A percentile compares a stretch with the other conserved stretches of the same genome.
Evolutionary conservation across 2,888 invertebrate genomes (phyloP).

Genomic region (Catocala nupta): DNA sequence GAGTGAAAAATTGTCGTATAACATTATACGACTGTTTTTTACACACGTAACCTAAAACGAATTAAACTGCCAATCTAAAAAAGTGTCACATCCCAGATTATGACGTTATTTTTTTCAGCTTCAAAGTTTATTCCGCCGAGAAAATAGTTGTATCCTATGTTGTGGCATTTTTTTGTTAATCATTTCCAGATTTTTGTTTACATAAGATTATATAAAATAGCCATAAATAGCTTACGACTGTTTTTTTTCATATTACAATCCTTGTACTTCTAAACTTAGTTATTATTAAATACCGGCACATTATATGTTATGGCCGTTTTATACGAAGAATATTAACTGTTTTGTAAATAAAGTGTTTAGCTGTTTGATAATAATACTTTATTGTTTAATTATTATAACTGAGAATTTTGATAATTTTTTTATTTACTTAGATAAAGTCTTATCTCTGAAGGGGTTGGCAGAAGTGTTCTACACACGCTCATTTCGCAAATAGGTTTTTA

Average conservation of each 20-base stretch:
- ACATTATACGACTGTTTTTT: constrained; percentile 8
- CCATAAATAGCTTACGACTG: neutral
- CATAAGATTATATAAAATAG: neutral
- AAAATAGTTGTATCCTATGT: neutral
- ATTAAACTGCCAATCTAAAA: neutral
- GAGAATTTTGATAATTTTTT: too few species aligned
- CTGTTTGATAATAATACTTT: too few species aligned
- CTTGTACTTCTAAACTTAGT: neutral
- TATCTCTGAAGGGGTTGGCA: too few species aligned
- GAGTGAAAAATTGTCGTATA: constrained; percentile 5
- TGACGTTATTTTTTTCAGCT: neutral
- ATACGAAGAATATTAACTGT: too few species aligned
- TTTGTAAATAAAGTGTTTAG: too few species aligned
- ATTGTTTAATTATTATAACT: too few species aligned
- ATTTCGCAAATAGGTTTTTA: too few species aligned
- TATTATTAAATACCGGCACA: neutral
- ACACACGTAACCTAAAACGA: neutral
- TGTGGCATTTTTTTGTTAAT: constrained; percentile 3
- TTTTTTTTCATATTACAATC: neutral
- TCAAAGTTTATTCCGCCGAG: neutral
- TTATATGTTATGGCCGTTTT: neutral
- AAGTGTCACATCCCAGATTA: constrained; percentile 6
- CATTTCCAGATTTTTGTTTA: neutral
- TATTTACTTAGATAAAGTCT: too few species aligned
- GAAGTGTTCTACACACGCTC: too few species aligned